Evolutionary conservation across 1,140 invertebrate species (phyloP), one percentile per base, ranked within the genome.

Genomic region (Conus ventricosus): DNA sequence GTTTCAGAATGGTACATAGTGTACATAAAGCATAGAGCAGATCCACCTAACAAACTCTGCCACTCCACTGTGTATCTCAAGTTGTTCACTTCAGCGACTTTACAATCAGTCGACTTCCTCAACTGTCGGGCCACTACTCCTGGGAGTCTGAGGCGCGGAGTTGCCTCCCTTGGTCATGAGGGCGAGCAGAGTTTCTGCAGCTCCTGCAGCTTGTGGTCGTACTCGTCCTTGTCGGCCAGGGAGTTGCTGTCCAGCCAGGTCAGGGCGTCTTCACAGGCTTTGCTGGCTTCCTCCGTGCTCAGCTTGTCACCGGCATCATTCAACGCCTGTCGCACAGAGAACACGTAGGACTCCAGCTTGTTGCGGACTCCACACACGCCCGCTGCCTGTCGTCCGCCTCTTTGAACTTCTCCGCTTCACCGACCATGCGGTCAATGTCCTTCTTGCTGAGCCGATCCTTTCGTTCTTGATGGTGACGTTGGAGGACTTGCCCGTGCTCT

Each of bases 401-500:
- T n/a, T n/a, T n/a, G n/a, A n/a, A n/a, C n/a, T n/a, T n/a, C n/a
- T n/a, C n/a, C n/a, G n/a, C n/a, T n/a, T n/a, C n/a, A n/a, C n/a
- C n/a, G n/a, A n/a, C n/a, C n/a, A n/a, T n/a, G n/a, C n/a, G n/a
- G n/a, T n/a, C n/a, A n/a, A 99, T 99, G 89, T 99, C 98, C 94
- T 99, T 98, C 95, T 99, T 99, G 93, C 97, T 97, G 1, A 99
- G 96, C 5, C 89, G 90, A 67, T 92, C 98, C 95, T 99, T 99
- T 99, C 98, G 93, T 99, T 99, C 93, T 98, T 99, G 93, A 99
- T 99, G 53, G 98, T 99, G 94, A 99, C 99, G 95, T 99, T 90
- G 87, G 89, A 91, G 20, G 87, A 87, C 76, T 91, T 91, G 93
- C 98, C 98, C 89, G 98, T 99, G 4, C 95, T 95, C 91, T 96